Conservation (phyloP, 2,797 vertebrate genomes). For the Paratrypauchen microcephalus region DNA sequence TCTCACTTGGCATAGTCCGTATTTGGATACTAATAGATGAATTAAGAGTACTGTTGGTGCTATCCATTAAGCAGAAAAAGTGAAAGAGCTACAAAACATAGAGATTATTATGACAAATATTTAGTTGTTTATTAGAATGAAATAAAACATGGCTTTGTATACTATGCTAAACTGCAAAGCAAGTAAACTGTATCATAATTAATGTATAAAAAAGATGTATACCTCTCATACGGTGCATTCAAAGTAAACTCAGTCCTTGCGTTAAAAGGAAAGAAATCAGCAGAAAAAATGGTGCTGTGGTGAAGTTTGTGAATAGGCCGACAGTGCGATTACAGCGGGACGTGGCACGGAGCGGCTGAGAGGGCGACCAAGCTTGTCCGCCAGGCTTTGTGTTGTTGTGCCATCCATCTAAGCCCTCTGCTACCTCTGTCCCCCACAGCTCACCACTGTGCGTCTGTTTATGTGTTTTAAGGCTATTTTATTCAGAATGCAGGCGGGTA, state of each 20-base stretch:
- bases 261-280: background rate
- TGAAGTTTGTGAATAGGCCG: conserved; percentile 12
- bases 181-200: background rate
- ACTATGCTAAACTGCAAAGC: background rate
- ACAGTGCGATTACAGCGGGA: conserved; percentile 22
- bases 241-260: background rate
- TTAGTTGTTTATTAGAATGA: background rate
- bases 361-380: conserved; percentile 69
- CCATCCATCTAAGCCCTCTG: conserved; percentile 75
- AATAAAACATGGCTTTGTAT: background rate
- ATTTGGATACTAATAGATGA: background rate
- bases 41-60: background rate
- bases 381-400: conserved; percentile 70
- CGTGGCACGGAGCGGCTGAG: conserved; percentile 39
- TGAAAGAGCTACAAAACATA: background rate
- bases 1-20: background rate
- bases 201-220: background rate
- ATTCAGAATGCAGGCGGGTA: conserved; percentile 70
- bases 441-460: conserved; percentile 50
- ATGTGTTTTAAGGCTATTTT: conserved; percentile 77
- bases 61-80: background rate
- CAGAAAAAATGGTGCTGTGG: background rate
- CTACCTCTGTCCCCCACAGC: conserved; percentile 62
- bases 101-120: background rate
- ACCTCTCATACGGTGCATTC: background rate